These are phyloP conservation scores for Orientallactaga bullata DNA, from an alignment of 2,113 vertebrate species.

Conservation along the genomic window DNA sequence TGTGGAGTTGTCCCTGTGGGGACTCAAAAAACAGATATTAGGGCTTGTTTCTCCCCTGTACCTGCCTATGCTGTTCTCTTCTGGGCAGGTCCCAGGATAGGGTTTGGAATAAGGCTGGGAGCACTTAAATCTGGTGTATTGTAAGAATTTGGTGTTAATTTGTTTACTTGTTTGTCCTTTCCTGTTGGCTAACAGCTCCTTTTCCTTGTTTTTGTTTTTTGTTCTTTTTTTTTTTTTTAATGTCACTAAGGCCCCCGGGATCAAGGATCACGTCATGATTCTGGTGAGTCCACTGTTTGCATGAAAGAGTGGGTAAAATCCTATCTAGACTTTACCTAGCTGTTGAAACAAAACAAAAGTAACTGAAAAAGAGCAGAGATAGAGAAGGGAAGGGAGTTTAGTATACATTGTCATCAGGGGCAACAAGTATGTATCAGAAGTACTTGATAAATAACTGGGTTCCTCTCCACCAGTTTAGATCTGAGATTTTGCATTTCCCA, in stretches of 20 bases:
- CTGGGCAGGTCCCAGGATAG: slow-evolving; percentile 74
- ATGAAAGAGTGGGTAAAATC: neutral
- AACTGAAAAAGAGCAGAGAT: neutral
- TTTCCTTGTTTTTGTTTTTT: slow-evolving; percentile 73
- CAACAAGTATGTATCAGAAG: neutral
- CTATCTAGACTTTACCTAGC: neutral
- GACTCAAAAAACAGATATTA: slow-evolving; percentile 66
- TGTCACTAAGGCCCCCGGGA: slow-evolving; percentile 91
- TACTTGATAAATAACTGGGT: neutral
- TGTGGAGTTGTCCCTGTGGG: slow-evolving; percentile 74
- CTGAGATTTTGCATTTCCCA: neutral
- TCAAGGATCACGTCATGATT: slow-evolving; percentile 88
- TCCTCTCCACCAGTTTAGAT: neutral
- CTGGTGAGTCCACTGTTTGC: slow-evolving; percentile 83
- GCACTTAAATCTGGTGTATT: slow-evolving; percentile 50
- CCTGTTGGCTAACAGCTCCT: slow-evolving; percentile 66
- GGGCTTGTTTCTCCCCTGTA: slow-evolving; percentile 55
- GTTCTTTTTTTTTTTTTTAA: slow-evolving; percentile 62
- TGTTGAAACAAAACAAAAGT: neutral
- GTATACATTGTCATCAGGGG: neutral
- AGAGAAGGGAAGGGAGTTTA: neutral
- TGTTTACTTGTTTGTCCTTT: slow-evolving; percentile 47
- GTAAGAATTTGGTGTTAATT: slow-evolving; percentile 62
- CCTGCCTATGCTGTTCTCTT: slow-evolving; percentile 68
- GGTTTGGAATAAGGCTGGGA: slow-evolving; percentile 80